Evolutionary conservation across 2,113 vertebrate species (phyloP).

Genomic region (Pelmatolapia mariae): DNA sequence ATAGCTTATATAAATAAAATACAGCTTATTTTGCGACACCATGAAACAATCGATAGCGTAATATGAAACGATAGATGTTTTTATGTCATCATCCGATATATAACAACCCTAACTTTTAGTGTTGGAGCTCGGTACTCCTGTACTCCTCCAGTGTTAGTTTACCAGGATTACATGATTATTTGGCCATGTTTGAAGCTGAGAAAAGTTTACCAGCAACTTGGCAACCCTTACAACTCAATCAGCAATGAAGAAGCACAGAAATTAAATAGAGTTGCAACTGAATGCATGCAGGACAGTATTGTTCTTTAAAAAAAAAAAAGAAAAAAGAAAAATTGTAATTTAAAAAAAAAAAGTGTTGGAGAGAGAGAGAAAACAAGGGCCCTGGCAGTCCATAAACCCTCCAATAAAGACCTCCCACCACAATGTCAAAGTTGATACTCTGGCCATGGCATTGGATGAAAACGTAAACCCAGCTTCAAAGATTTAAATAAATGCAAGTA

Average conservation of each 20-base stretch:
- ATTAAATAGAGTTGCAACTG: background rate
- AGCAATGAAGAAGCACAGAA: background rate
- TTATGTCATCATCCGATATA: background rate
- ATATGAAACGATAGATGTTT: background rate
- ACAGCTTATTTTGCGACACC: background rate
- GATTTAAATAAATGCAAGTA: background rate
- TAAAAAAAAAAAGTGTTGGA: background rate
- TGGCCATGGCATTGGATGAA: background rate
- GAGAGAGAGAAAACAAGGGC: background rate
- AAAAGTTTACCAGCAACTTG: background rate
- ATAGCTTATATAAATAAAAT: background rate
- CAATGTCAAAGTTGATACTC: background rate
- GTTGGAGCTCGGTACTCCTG: background rate
- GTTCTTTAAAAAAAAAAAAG: background rate
- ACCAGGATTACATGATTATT: background rate
- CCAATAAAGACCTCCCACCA: background rate
- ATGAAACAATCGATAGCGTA: background rate
- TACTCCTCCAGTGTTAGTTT: background rate
- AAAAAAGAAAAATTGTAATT: background rate
- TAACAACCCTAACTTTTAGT: background rate
- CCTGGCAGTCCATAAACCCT: background rate
- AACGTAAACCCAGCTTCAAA: background rate
- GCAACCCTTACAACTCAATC: background rate
- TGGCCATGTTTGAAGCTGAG: background rate
- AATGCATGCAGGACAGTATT: background rate